These are phyloP conservation scores for Panthera uncia DNA, from an alignment of 2,113 vertebrate species.

Conservation along the genomic window DNA sequence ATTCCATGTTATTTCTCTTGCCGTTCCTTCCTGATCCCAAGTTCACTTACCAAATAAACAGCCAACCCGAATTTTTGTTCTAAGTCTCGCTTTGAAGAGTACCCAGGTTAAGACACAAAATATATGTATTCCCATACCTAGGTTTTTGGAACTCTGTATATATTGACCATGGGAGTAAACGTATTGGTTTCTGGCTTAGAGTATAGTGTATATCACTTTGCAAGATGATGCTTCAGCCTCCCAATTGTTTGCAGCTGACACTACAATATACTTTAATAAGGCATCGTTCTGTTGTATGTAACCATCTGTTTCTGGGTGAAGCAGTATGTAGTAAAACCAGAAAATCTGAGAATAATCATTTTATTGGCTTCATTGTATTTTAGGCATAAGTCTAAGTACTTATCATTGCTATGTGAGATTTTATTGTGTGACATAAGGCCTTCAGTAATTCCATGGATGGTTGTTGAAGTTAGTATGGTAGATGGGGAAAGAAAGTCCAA, in stretches of 20 bases:
- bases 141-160: neutral
- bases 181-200: neutral
- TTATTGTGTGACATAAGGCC: neutral
- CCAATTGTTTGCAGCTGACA: neutral
- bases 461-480: neutral
- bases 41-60: neutral
- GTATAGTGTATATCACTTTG: neutral
- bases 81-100: neutral
- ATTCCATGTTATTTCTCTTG: neutral
- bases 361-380: neutral
- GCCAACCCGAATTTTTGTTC: neutral
- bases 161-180: neutral
- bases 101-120: neutral
- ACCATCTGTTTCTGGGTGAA: neutral
- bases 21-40: neutral
- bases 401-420: neutral
- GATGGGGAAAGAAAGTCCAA: neutral
- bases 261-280: conserved; percentile 11
- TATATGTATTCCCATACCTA: neutral
- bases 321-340: neutral
- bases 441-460: neutral
- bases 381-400: neutral
- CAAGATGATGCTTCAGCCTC: neutral
- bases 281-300: neutral
- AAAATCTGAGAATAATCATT: neutral